Base-by-base conservation (phyloP, 1,140 invertebrate species). In the Trachymyrmex cornetzi region DNA sequence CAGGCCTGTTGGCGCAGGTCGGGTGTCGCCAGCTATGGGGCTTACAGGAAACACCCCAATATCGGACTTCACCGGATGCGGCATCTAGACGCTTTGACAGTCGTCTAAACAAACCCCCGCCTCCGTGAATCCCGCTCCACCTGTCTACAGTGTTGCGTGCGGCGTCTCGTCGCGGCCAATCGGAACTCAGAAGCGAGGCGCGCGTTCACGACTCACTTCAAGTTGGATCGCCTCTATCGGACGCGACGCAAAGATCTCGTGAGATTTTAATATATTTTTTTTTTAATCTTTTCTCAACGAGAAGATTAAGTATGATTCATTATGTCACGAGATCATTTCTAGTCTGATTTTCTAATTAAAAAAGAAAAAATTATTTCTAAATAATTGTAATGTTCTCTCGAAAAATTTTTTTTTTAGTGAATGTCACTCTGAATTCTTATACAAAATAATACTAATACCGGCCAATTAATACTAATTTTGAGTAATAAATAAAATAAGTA, bases 71-170 rank as follows among this genome's bases (percentile, higher is more conserved):
- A 24, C 38, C 22, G 22, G 38, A 69, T 27, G 66, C 66, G 66
- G 66, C 66, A 69, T 69, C 66, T 69, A 69, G n/a, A 50, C 12
- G 44, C 22, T 69, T 69, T 27, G 38, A 69, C 22, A 69, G 66
- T 69, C 4, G 66, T 67, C 66, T 69, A 69, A 69, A 69, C 22
- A 69, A 69, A 50, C n/a, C 38, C 38, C 34, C 12, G 3, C 38
- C 66, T 6, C n/a, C 66, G 27, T 12, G 38, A 69, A 22, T 69
- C 4, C n/a, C 66, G 5, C 22, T 24, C 6, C 14, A 6, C 14
- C 14, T 48, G 38, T 48, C 22, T 27, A n/a, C 12, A 38, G 38
- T 34, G 66, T 24, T n/a, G 38, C n/a, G 12, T 24, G 66, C 38
- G 38, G n/a, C 66, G n/a, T 24, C 12, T 44, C n/a, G 34, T 3